Base-by-base conservation (phyloP, 2,113 vertebrate species). In the Carlito syrichta region DNA sequence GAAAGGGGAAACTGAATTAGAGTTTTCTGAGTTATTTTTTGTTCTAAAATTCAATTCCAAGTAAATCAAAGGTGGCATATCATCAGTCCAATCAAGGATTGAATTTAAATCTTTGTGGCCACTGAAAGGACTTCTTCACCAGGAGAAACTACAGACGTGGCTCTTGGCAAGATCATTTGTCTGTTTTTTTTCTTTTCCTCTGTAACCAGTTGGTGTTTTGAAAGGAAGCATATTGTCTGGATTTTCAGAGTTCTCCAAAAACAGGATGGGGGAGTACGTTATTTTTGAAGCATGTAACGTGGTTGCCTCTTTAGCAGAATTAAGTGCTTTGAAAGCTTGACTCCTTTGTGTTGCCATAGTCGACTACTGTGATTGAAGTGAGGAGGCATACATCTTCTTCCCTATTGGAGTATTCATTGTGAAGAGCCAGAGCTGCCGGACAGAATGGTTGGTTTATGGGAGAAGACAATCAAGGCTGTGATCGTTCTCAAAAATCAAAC, bases 151-250 rank as follows among this genome's bases (percentile, higher is more conserved):
- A 68, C 96, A 98, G 97, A 98, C 97, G 94, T 97, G 97, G 25
- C 97, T 98, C 97, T 98, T 98, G 98, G 98, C 98, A 98, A 93
- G 95, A 96, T 98, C 95, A 86, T 98, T 97, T 98, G 71, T 98
- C 97, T 94, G 97, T 97, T 56, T 98, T 91, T n/a, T 86, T 97
- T 86, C 88, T 95, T 98, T 95, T 97, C 92, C 89, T 96, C 97
- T 97, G 95, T 96, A 96, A 98, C 96, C 98, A 98, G 97, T 98
- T 98, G 98, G 98, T 98, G 97, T 98, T 99, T 98, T 98, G 98
- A 98, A 98, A 98, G 97, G 96, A 98, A 98, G 94, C 98, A 98
- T 98, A 98, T 97, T 98, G 98, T 97, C 94, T 98, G 95, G 97
- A 96, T 97, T 98, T 97, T 97, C 93, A 97, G 96, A 97, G 96